phyloP scores from a whole-genome alignment of 2,113 vertebrate species.

The Malurus alboscapulatus region DNA sequence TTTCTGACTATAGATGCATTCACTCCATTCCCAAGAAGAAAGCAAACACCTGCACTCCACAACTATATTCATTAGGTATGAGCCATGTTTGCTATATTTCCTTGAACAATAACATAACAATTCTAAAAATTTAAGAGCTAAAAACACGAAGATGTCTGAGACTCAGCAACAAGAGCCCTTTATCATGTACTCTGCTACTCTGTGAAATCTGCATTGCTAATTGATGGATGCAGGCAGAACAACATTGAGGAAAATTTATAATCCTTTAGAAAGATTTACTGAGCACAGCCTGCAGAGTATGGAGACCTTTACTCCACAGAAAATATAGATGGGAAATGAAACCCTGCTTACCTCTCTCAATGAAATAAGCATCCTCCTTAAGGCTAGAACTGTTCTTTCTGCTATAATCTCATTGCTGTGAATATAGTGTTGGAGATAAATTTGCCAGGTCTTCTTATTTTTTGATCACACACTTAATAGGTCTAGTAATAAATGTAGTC shows the following conservation, averaged over 20 bases:
- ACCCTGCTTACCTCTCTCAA: neutral
- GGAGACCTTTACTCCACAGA: neutral
- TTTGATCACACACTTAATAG: neutral
- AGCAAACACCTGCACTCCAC: neutral
- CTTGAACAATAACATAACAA: neutral
- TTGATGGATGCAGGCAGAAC: neutral
- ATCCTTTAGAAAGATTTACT: neutral
- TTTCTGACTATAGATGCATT: slow-evolving; percentile 18
- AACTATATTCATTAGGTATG: neutral
- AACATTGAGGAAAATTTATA: neutral
- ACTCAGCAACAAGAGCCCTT: neutral
- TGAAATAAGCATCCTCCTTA: neutral
- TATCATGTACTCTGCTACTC: neutral
- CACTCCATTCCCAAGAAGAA: neutral
- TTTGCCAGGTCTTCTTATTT: neutral
- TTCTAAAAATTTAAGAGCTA: neutral
- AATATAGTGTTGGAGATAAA: neutral
- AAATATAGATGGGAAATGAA: neutral
- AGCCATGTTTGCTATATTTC: neutral
- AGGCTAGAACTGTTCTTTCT: neutral
- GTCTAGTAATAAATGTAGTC: neutral
- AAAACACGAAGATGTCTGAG: neutral
- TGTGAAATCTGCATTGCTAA: neutral
- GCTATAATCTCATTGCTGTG: neutral
- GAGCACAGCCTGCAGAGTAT: neutral